These are phyloP conservation scores for Drosophila demipolita DNA, from an alignment of 2,888 invertebrate species.

Conservation along the genomic window DNA sequence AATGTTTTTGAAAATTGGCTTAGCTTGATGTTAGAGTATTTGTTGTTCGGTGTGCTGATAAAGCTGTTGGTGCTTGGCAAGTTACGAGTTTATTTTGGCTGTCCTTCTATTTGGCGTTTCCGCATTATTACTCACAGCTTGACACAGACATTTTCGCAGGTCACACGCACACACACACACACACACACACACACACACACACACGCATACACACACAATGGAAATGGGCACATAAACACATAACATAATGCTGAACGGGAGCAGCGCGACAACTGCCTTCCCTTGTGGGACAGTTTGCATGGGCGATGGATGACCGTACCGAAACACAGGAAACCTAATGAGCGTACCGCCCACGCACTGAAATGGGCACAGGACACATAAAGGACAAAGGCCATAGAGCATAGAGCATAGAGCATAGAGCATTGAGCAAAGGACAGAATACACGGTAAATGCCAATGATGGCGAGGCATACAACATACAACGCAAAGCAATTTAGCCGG, in stretches of 20 bases:
- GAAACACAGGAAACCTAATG: conserved; percentile 62
- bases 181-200: conserved; percentile 34
- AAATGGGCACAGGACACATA: conserved; percentile 41
- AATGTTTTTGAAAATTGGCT: too few species aligned
- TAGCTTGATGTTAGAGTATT: conserved; percentile 20
- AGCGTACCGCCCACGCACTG: conserved; percentile 71
- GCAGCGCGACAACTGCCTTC: conserved; percentile 64
- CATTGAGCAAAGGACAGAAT: not conserved
- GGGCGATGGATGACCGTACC: conserved; percentile 29
- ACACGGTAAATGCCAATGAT: conserved; percentile 21
- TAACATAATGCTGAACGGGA: conserved; percentile 50
- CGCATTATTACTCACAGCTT: conserved; percentile 78
- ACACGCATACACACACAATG: conserved; percentile 32
- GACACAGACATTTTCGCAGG: conserved; percentile 73
- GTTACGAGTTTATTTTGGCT: conserved; percentile 61
- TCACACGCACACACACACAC: conserved; percentile 19
- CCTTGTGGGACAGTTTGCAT: conserved; percentile 74
- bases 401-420: conserved; percentile 10
- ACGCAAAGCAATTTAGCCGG: conserved; percentile 50
- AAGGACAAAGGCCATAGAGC: conserved; percentile 5
- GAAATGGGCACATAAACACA: conserved; percentile 57
- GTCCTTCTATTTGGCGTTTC: conserved; percentile 58
- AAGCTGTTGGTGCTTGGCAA: conserved; percentile 14
- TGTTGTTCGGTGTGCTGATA: not conserved
- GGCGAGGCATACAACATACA: conserved; percentile 40